Evolutionary conservation across 1,140 invertebrate genomes (phyloP), one percentile per base, ranked within the genome.

Genomic region (Calycopis cecrops): DNA sequence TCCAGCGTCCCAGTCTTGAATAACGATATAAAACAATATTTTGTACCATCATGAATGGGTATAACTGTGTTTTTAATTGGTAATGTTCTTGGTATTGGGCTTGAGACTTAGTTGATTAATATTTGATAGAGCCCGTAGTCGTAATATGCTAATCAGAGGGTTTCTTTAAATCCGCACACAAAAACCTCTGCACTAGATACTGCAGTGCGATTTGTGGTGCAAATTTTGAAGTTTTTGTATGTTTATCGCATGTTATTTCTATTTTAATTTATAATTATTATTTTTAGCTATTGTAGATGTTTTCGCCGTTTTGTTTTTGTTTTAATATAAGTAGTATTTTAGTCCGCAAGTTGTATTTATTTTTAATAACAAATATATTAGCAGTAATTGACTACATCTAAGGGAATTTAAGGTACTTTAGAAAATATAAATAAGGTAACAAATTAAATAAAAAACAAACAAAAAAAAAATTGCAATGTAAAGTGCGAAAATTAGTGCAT

Each of bases 131-230:
- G 21, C 21, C 21, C 21, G 21, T 28, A 59, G 57, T 65, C 65
- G 54, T 62, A 76, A 78, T 84, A 86, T 86, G 81, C 78, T 79
- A 85, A 86, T 80, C 61, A 76, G 68, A 63, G 67, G 69, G 69
- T 86, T 79, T 79, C 78, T 85, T 83, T 77, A 73, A 73, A 76
- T 69, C 69, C 71, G 69, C 65, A 76, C 69, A 83, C 83, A 85
- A 85, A 83, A 86, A 86, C 71, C 76, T 81, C 83, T 83, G 83
- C 83, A 86, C 81, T 76, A 76, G 75, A 76, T 71, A 81, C 83
- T 85, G 83, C 83, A 86, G 78, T 86, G 79, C 74, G 75, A 85
- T 86, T 85, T 85, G 81, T 74, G 73, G 83, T 85, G 81, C 79
- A 79, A 83, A 85, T 86, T 83, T 79, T 67, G 44, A 48, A 52